These are phyloP conservation scores for Aurelia aurita DNA, from an alignment of 30 jellyfish, hydroid and myxozoan species.

Conservation along the genomic window DNA sequence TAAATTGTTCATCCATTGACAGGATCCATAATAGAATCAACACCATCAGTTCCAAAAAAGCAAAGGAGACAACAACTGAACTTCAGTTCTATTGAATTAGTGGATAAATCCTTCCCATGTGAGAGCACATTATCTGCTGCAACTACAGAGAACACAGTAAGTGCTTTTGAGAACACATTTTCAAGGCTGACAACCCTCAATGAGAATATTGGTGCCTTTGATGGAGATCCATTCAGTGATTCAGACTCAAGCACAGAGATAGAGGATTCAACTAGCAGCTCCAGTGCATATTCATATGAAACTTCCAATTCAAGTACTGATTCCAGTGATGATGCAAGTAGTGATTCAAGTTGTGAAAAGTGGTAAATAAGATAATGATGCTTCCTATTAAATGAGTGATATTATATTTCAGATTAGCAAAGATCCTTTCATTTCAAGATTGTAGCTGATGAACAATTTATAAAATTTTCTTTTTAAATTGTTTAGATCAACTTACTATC, in stretches of 20 bases:
- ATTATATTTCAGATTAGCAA: conserved; percentile 12
- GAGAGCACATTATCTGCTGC: conserved; percentile 17
- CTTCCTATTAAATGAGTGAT: background rate
- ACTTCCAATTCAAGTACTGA: background rate
- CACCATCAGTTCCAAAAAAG: no score
- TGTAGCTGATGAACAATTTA: background rate
- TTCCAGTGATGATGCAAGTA: conserved; percentile 12
- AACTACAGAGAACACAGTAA: no score
- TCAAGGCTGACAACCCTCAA: conserved; percentile 18
- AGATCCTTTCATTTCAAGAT: background rate
- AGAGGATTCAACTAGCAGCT: conserved; percentile 8
- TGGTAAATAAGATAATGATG: conserved; percentile 6
- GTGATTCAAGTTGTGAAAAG: conserved; percentile 10
- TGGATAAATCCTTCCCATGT: background rate
- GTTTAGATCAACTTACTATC: background rate
- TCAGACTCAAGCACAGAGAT: conserved; percentile 16
- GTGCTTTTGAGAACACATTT: background rate
- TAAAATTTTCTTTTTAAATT: background rate
- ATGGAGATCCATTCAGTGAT: conserved; percentile 15
- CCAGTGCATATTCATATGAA: conserved; percentile 4
- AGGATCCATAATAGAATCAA: background rate
- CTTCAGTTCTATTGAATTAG: conserved; percentile 15
- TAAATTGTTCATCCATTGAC: background rate
- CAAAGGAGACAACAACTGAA: conserved; percentile 20
- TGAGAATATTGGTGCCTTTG: conserved; percentile 1